phyloP scores from a whole-genome alignment of 2,888 invertebrate genomes.

The Lepeophtheirus nordmannii region DNA sequence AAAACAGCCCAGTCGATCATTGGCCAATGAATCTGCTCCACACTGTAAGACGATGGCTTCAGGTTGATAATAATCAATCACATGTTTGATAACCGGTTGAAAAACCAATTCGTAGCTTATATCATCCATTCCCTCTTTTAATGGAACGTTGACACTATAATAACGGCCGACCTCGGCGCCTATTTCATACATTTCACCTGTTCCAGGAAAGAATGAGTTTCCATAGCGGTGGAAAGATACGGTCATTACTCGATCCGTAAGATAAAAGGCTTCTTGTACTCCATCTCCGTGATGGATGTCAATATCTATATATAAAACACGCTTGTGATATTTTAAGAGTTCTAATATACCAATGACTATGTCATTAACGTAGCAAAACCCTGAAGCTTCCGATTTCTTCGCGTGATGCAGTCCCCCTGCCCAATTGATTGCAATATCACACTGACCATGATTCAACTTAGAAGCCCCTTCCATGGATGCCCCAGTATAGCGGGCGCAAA shows the following conservation, averaged over 20 bases:
- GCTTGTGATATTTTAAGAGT: constrained; percentile 58
- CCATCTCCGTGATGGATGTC: constrained; percentile 96
- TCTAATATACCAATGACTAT: constrained; percentile 66
- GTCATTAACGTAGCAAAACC: constrained; percentile 98
- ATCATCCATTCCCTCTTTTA: constrained; percentile 95
- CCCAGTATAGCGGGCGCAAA: constrained; percentile 95
- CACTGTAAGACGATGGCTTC: constrained; percentile 94
- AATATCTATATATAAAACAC: constrained; percentile 94
- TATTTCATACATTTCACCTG: constrained; percentile 40
- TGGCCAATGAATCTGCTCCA: constrained; percentile 92
- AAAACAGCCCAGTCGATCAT: constrained; percentile 88
- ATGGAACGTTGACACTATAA: constrained; percentile 93
- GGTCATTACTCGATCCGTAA: constrained; percentile 96
- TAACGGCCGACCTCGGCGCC: constrained; percentile 83
- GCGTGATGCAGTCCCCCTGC: constrained; percentile 97
- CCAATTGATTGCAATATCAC: constrained; percentile 98
- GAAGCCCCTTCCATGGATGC: constrained; percentile 93
- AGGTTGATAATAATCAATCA: constrained; percentile 91
- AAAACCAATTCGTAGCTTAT: constrained; percentile 78
- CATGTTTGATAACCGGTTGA: constrained; percentile 68
- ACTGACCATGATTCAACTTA: constrained; percentile 80
- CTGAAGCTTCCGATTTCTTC: constrained; percentile 96
- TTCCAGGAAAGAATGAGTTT: constrained; percentile 93
- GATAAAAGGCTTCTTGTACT: constrained; percentile 92
- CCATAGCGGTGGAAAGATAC: constrained; percentile 98